These are phyloP conservation scores for Eupithecia centaureata DNA, from an alignment of 2,888 invertebrate species.

Conservation along the genomic window DNA sequence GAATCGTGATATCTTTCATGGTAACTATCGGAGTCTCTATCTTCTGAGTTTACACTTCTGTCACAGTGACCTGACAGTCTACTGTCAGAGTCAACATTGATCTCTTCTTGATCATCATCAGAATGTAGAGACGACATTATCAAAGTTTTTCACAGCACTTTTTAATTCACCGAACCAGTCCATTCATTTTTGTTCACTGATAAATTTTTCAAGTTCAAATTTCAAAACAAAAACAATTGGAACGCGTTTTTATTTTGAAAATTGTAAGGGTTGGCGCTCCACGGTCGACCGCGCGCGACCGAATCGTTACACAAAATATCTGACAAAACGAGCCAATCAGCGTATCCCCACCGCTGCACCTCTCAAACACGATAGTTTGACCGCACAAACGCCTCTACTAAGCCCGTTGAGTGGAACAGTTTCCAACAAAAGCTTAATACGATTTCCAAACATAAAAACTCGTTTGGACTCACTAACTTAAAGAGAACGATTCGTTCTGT, in stretches of 20 bases:
- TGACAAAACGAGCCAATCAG: conserved; percentile 75
- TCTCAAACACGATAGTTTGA: conserved; percentile 79
- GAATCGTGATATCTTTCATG: conserved; percentile 78
- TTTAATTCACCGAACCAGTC: conserved; percentile 32
- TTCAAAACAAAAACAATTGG: conserved; percentile 40
- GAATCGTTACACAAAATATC: conserved; percentile 75
- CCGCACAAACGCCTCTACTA: conserved; percentile 82
- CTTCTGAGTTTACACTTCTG: conserved; percentile 83
- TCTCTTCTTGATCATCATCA: conserved; percentile 87
- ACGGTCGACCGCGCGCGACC: conserved; percentile 74
- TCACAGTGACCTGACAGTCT: conserved; percentile 82
- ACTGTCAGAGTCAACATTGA: conserved; percentile 87
- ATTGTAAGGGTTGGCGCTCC: conserved; percentile 61
- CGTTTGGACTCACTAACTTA: conserved; percentile 82
- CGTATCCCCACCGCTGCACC: conserved; percentile 72
- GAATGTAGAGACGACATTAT: conserved; percentile 82
- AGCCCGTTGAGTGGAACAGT: conserved; percentile 83
- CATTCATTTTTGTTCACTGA: conserved; percentile 48
- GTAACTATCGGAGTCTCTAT: conserved; percentile 82
- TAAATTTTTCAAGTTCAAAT: conserved; percentile 39
- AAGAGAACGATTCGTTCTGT: conserved; percentile 75
- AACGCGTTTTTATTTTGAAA: conserved; percentile 54
- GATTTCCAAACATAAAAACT: conserved; percentile 84
- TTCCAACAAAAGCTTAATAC: conserved; percentile 84
- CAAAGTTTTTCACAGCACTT: conserved; percentile 33